Conservation (phyloP, 2,888 invertebrate species). For the Chaetogeoica ovagalla region DNA sequence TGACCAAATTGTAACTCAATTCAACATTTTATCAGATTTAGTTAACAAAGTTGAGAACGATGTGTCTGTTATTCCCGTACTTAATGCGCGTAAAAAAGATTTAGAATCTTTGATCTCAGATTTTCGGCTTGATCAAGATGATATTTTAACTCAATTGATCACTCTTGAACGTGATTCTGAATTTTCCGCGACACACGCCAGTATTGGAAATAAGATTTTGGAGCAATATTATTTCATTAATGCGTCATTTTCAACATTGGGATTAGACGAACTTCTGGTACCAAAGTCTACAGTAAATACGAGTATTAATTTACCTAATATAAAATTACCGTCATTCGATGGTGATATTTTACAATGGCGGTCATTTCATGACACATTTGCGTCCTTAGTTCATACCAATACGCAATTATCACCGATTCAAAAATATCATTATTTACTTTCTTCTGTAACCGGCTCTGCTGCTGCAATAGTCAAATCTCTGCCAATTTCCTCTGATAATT, state of each 20-base stretch:
- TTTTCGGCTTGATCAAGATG: neutral
- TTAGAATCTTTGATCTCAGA: neutral
- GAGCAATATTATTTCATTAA: neutral
- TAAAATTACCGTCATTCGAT: conserved; percentile 3
- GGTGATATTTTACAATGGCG: neutral
- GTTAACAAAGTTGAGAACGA: neutral
- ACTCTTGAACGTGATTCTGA: neutral
- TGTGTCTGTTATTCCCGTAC: neutral
- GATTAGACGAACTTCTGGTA: neutral
- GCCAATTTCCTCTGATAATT: neutral
- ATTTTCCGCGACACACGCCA: neutral
- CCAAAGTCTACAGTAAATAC: neutral
- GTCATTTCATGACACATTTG: conserved; percentile 12
- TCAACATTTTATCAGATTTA: neutral
- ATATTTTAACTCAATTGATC: neutral
- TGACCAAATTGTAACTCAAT: neutral
- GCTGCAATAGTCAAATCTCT: neutral
- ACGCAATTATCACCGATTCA: neutral
- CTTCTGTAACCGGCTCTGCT: neutral
- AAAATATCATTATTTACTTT: neutral
- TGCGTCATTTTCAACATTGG: neutral
- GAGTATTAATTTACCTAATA: conserved; percentile 1
- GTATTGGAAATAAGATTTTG: neutral
- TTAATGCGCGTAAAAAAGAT: neutral
- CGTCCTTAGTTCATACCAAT: neutral